A percentile compares a stretch with the other conserved stretches of the same genome.
These are phyloP conservation scores for Odobenus rosmarus DNA, from an alignment of 2,113 vertebrate species.

Conservation along the genomic window DNA sequence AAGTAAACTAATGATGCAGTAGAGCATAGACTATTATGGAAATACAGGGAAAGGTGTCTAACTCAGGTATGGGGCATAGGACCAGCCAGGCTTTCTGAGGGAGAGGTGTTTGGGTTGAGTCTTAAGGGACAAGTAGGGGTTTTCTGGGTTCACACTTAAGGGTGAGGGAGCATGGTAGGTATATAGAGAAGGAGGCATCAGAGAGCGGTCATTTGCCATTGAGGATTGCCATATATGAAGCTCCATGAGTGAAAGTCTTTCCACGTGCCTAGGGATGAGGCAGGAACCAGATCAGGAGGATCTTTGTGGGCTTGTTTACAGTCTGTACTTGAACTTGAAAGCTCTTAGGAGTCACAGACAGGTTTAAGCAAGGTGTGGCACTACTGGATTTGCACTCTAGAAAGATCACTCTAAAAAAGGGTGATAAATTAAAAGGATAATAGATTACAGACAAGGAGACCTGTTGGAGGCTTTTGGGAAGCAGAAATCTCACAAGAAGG, in stretches of 20 bases:
- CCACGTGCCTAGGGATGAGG: neutral
- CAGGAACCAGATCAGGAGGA: neutral
- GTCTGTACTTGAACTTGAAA: neutral
- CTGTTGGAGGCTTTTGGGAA: neutral
- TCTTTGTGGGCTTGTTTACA: neutral
- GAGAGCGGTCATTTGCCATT: neutral
- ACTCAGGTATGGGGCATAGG: neutral
- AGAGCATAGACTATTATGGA: neutral
- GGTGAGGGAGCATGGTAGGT: neutral
- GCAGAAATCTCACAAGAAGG: neutral
- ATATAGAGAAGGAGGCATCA: neutral
- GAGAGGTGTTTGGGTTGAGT: neutral
- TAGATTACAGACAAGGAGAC: neutral
- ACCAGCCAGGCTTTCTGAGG: neutral
- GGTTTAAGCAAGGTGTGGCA: neutral
- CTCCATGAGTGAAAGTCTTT: neutral
- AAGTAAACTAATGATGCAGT: neutral
- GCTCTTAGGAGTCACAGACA: neutral
- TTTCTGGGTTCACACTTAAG: neutral
- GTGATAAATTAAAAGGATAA: neutral
- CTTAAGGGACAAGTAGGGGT: neutral
- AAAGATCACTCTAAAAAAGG: neutral
- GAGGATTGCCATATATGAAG: neutral
- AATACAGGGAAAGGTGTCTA: neutral
- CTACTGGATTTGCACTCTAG: neutral